A percentile compares a stretch with the other conserved stretches of the same genome.
phyloP scores from a whole-genome alignment of 2,888 invertebrate species.

The Lepidocyrtinus sp. region DNA sequence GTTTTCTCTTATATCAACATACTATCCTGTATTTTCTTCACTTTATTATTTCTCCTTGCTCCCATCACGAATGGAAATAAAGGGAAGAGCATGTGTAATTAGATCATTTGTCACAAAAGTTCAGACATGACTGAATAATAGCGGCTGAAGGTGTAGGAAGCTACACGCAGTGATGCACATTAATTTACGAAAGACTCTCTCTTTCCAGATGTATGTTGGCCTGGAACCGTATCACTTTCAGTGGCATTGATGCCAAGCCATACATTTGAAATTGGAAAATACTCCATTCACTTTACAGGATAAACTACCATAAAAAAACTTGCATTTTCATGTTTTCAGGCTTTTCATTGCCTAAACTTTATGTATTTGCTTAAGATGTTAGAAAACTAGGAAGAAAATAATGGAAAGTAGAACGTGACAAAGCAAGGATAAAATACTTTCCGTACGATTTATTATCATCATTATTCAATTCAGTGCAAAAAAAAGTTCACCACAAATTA shows the following conservation, averaged over 20 bases:
- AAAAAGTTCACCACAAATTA: slow-evolving; percentile 43
- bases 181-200: background rate
- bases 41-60: background rate
- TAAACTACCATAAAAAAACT: no score
- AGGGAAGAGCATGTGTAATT: background rate
- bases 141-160: background rate
- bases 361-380: background rate
- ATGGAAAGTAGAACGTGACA: background rate
- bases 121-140: background rate
- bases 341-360: no score
- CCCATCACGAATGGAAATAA: background rate
- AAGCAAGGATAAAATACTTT: background rate
- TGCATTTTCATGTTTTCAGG: no score
- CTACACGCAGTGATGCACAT: background rate
- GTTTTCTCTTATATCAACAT: background rate
- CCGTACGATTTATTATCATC: background rate
- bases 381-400: background rate
- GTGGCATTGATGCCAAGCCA: background rate
- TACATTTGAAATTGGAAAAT: no score
- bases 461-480: slow-evolving; percentile 26
- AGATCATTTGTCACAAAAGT: background rate
- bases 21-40: background rate
- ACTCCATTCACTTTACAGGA: no score
- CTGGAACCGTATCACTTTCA: background rate
- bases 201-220: background rate